These are phyloP conservation scores for Prorops nasuta DNA, from an alignment of 1,140 invertebrate genomes.

Conservation along the genomic window DNA sequence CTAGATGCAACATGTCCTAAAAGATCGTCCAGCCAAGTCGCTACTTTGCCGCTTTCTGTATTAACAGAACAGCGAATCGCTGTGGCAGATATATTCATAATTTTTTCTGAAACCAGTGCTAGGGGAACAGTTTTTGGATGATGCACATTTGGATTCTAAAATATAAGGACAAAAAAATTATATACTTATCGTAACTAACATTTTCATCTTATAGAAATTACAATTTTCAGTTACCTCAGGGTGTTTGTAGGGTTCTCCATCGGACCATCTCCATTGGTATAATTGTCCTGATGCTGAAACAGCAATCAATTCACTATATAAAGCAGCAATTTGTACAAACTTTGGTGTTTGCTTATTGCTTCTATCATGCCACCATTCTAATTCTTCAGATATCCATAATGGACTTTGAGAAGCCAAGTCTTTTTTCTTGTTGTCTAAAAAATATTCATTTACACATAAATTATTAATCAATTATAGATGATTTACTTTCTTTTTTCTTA, in stretches of 20 bases:
- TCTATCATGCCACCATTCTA: constrained; percentile 89
- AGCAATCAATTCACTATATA: constrained; percentile 93
- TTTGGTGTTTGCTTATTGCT: constrained; percentile 58
- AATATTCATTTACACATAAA: constrained; percentile 35
- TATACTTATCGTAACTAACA: background rate
- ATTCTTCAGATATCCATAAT: constrained; percentile 89
- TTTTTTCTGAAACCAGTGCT: constrained; percentile 69
- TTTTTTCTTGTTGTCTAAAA: constrained; percentile 77
- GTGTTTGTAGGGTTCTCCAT: constrained; percentile 83
- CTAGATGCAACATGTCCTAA: constrained; percentile 76
- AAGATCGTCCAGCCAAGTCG: constrained; percentile 86
- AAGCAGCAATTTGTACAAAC: constrained; percentile 81
- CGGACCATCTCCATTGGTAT: constrained; percentile 97
- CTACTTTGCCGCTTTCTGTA: constrained; percentile 82
- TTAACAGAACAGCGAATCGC: constrained; percentile 77
- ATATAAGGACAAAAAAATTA: constrained; percentile 22
- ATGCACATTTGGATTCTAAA: constrained; percentile 68
- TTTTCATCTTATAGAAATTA: background rate
- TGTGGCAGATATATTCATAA: constrained; percentile 73
- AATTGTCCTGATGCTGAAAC: constrained; percentile 85
- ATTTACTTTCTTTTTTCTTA: background rate
- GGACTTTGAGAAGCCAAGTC: constrained; percentile 77
- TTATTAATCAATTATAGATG: constrained; percentile 30
- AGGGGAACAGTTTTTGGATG: constrained; percentile 79
- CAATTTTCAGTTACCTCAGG: too few relatives aligned